Base-by-base conservation (phyloP, 2,797 vertebrate genomes). In the Falco peregrinus region DNA sequence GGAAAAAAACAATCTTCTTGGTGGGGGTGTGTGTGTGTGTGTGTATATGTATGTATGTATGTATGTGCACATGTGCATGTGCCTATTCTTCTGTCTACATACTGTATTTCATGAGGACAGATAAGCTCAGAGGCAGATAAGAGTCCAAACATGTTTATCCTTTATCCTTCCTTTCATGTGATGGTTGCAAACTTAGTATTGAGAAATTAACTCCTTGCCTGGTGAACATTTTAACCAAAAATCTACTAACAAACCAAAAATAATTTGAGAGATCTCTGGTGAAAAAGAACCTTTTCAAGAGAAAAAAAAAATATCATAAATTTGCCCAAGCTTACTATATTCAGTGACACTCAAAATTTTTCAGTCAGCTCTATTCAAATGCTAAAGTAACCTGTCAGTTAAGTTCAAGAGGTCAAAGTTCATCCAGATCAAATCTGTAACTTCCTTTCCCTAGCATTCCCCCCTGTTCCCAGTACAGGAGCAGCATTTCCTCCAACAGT, bases 51-150 rank as follows among this genome's bases (percentile, higher is more conserved):
- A n/a, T 21, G 10, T 7, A 11, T 21, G 16, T 9, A 16, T 24
- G 14, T 17, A 31, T 22, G 16, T 14, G 21, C 26, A 5, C 0
- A 0, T 24, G 6, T 48, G n/a, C 3, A 2, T 39, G 24, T 35
- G 77, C 53, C 56, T 84, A 0, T 54, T 64, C 21, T 67, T 13
- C 41, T 37, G 7, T 31, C 64, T 22, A 8, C 13, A 6, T 24
- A 33, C 25, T 39, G 19, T 33, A n/a, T 54, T 53, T 64, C 43
- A 51, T n/a, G 41, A 50, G 25, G 26, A 84, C 17, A 29, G 57
- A 53, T 51, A 41, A 84, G n/a, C 11, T 84, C 31, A 37, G 10
- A 39, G n/a, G 21, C 43, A 84, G 47, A 73, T n/a, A 57, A 5
- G 4, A 71, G 13, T 43, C 39, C 69, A 37, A 84, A 88, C 28